phyloP scores from a whole-genome alignment of 2,797 vertebrate species.

The Mallotus villosus region DNA sequence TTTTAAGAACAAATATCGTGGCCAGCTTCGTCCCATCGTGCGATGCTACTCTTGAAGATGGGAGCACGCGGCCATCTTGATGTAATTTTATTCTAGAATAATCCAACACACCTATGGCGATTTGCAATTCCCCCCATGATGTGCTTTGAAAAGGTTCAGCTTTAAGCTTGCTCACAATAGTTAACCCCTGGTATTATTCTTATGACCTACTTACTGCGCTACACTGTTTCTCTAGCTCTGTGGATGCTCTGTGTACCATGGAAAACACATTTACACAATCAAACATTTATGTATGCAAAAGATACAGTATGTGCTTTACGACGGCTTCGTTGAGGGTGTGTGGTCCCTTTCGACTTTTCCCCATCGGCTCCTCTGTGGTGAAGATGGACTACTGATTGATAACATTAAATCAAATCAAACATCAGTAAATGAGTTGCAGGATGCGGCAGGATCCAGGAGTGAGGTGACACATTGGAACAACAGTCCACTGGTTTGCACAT shows the following conservation, averaged over 20 bases:
- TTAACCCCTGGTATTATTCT: not conserved
- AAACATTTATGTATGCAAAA: not conserved
- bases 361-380: not conserved
- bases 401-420: not conserved
- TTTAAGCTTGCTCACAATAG: not conserved
- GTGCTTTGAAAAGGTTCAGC: not conserved
- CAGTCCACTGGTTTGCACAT: not conserved
- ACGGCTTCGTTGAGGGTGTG: not conserved
- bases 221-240: not conserved
- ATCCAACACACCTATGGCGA: not conserved
- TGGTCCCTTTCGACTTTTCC: not conserved
- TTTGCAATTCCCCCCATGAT: not conserved
- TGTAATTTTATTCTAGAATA: not conserved
- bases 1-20: not conserved
- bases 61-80: not conserved
- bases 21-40: not conserved
- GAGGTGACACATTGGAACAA: slow-evolving; percentile 8
- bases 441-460: not conserved
- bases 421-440: not conserved
- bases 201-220: not conserved
- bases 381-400: not conserved
- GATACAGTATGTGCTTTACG: not conserved
- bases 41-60: not conserved
- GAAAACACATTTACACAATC: not conserved
- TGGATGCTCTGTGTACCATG: not conserved